Percentiles rank a stretch among this genome's conserved stretches.
Conservation (phyloP, 2,797 vertebrate genomes). For the Myotis myotis region DNA sequence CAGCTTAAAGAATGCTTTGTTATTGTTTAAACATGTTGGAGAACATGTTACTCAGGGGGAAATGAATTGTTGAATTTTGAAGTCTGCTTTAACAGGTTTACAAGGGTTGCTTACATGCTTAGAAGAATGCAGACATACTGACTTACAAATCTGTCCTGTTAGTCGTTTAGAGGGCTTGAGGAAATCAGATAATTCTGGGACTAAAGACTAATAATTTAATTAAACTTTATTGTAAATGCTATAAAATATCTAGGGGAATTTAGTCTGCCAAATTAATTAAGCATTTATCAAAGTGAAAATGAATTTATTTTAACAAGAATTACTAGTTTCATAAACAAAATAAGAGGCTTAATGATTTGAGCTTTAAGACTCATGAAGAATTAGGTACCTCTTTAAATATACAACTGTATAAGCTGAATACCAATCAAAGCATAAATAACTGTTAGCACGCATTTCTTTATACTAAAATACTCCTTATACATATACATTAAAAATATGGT, state of each 20-base stretch:
- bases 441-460: background rate
- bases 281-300: background rate
- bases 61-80: background rate
- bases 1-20: background rate
- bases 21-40: background rate
- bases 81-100: background rate
- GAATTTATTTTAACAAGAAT: slow-evolving; percentile 9
- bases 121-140: background rate
- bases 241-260: background rate
- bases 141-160: background rate
- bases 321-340: background rate
- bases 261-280: background rate
- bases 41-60: background rate
- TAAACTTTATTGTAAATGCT: background rate
- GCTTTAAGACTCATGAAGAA: background rate
- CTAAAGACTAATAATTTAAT: background rate
- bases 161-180: background rate
- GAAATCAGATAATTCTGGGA: background rate
- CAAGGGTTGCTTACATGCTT: background rate
- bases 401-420: background rate
- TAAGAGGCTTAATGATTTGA: background rate
- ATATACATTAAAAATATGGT: background rate
- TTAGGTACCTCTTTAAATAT: background rate
- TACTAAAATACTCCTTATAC: background rate
- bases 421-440: background rate